Evolutionary conservation across 1,140 invertebrate genomes (phyloP).

Genomic region (Helicoverpa zea): DNA sequence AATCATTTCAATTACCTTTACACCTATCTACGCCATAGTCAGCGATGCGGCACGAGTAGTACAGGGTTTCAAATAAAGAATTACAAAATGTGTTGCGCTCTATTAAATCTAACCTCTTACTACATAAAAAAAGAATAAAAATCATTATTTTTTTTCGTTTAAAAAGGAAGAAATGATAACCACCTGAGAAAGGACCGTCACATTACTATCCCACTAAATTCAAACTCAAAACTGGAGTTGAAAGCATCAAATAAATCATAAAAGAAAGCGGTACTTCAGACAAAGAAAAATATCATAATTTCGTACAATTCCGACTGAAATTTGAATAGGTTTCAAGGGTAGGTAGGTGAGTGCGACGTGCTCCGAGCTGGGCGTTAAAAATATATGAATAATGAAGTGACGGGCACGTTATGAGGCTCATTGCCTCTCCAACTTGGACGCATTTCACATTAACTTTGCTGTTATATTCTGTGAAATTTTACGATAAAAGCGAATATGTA

Average conservation of each 20-base stretch:
- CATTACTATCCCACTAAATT: background rate
- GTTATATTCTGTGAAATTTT: too few species aligned
- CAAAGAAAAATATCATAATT: background rate
- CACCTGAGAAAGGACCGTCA: background rate
- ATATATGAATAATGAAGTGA: constrained; percentile 37
- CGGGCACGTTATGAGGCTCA: background rate
- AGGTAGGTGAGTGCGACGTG: constrained; percentile 12
- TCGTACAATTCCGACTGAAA: background rate
- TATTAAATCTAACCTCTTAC: too few species aligned
- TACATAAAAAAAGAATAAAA: too few species aligned
- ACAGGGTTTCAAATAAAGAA: too few species aligned
- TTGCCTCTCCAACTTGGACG: background rate
- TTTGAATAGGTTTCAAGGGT: constrained; percentile 32
- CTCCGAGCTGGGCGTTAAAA: constrained; percentile 20
- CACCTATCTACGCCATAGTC: too few species aligned
- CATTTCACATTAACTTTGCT: background rate
- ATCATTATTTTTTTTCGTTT: too few species aligned
- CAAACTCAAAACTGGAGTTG: background rate
- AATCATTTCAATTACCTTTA: too few species aligned
- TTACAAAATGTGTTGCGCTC: too few species aligned
- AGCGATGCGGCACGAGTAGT: too few species aligned
- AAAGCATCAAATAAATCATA: background rate
- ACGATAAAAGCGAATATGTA: too few species aligned
- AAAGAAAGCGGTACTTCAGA: background rate
- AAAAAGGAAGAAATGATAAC: too few species aligned